These are phyloP conservation scores for Amphilophus citrinellus DNA, from an alignment of 2,113 vertebrate genomes.

Conservation along the genomic window DNA sequence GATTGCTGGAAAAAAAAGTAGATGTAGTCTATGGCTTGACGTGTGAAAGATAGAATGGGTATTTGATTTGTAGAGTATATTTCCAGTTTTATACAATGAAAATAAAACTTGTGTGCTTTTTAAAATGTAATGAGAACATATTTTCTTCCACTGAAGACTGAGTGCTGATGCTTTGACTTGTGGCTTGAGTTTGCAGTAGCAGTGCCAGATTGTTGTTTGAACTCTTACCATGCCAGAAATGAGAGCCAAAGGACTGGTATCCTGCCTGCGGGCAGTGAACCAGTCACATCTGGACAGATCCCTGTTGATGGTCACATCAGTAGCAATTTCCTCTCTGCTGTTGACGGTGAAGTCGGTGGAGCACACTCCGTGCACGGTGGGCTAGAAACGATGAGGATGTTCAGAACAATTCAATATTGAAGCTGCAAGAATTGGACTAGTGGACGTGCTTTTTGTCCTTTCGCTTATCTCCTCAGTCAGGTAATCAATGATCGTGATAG, in stretches of 20 bases:
- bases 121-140: neutral
- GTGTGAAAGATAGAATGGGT: neutral
- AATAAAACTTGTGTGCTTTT: neutral
- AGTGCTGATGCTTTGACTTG: neutral
- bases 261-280: constrained; percentile 80
- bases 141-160: neutral
- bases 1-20: neutral
- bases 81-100: neutral
- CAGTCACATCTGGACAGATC: constrained; percentile 84
- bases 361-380: constrained; percentile 89
- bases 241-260: constrained; percentile 89
- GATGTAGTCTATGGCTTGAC: neutral
- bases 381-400: constrained; percentile 73
- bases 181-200: neutral
- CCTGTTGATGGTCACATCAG: constrained; percentile 84
- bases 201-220: neutral
- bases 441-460: constrained; percentile 35
- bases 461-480: constrained; percentile 27
- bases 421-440: neutral
- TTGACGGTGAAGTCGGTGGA: constrained; percentile 82
- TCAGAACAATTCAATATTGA: neutral
- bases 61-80: neutral
- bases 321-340: constrained; percentile 78
- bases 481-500: constrained; percentile 45
- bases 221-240: constrained; percentile 86